Evolutionary conservation across 2,113 vertebrate genomes (phyloP), one percentile per base, ranked within the genome.

Genomic region (Strigops habroptila): DNA sequence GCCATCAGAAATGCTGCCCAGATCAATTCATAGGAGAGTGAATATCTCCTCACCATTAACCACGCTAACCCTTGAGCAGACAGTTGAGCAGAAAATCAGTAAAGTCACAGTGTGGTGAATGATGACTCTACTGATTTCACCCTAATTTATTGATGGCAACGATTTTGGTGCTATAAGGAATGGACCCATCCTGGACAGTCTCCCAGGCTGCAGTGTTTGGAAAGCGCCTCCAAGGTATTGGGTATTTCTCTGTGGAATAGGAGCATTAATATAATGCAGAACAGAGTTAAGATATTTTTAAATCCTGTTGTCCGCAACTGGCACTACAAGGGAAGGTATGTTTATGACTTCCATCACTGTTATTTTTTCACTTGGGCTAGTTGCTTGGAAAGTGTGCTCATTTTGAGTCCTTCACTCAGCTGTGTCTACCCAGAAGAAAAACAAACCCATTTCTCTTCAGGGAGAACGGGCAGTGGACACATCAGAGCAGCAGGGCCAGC

Each of bases 401-500:
- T 77, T 96, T 79, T 71, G 88, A 92, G 62, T 65, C 77, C 59
- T 94, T 73, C 88, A 12, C 73, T 95, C 73, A 80, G 62, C 94
- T 91, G 53, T 39, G 53, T 77, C 77, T 91, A 46, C 93, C 51
- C 81, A 82, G 69, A 82, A 92, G 90, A 75, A 94, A 96, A 92
- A 85, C 78, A 95, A 80, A 91, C 51, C 24, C 11, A 3, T 83
- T 91, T 90, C 57, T 95, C 64, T 95, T 92, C 49, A 57, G 91
- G 69, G 86, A 93, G 90, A 95, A 52, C 44, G 17, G 2, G 76
- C 73, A 53, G 39, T 44, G 85, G 85, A 88, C 76, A 46, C 85
- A 57, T 7, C 60, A 59, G 64, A 81, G 59, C 44, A 49, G 44
- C 53, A 33, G 49, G 33, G 85, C 90, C 95, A 95, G 96, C 92